Percentiles rank a stretch among this genome's conserved stretches.
Evolutionary conservation across 2,888 invertebrate genomes (phyloP).

Genomic region (Nipponacmea schrenckii): DNA sequence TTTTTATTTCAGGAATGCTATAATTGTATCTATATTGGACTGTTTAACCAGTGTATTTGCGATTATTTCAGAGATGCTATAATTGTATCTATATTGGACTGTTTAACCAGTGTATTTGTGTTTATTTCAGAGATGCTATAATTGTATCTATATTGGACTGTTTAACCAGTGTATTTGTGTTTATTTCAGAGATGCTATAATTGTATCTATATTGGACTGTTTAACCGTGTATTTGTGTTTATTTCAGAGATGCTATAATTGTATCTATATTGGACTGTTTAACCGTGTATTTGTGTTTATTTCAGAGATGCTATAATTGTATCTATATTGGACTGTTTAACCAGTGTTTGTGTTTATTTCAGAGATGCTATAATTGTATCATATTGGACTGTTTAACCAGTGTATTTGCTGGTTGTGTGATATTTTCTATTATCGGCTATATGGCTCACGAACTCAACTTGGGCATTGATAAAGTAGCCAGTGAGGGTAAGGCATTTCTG

Average conservation of each 20-base stretch:
- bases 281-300: constrained; percentile 65
- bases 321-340: constrained; percentile 61
- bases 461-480: constrained; percentile 54
- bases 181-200: constrained; percentile 61
- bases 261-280: constrained; percentile 62
- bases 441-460: constrained; percentile 58
- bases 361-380: constrained; percentile 63
- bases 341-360: constrained; percentile 52
- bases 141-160: constrained; percentile 62
- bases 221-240: constrained; percentile 64
- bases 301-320: constrained; percentile 63
- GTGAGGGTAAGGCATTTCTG: constrained; percentile 44
- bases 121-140: constrained; percentile 63
- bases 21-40: constrained; percentile 62
- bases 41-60: constrained; percentile 64
- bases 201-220: constrained; percentile 62
- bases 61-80: constrained; percentile 64
- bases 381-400: constrained; percentile 62
- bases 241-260: constrained; percentile 61
- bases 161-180: constrained; percentile 63
- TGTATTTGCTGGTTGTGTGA: constrained; percentile 64
- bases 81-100: constrained; percentile 61
- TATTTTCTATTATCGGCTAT: constrained; percentile 65
- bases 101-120: constrained; percentile 63
- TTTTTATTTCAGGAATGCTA: too few relatives aligned